Percentiles rank a stretch among this genome's conserved stretches.
phyloP scores from a whole-genome alignment of 2,888 invertebrate species.

The Caenorhabditis uteleia region DNA sequence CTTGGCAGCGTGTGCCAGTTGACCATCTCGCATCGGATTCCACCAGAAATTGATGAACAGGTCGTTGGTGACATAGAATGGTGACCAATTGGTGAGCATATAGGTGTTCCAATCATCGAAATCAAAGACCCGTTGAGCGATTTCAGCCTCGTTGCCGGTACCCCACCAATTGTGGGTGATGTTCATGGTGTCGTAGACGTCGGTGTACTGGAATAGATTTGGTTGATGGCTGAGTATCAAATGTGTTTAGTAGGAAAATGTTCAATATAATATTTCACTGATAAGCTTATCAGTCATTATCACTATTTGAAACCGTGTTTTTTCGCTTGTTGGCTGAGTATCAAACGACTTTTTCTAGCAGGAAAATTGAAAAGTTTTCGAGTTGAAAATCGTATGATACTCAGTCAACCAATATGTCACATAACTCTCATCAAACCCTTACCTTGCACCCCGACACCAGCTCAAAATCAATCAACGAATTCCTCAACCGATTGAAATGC shows the following conservation, averaged over 20 bases:
- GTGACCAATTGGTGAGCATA: slow-evolving; percentile 87
- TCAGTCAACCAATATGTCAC: no score
- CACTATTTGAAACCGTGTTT: no score
- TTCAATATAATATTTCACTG: no score
- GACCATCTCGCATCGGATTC: slow-evolving; percentile 58
- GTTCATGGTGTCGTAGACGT: slow-evolving; percentile 77
- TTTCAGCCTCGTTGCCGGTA: slow-evolving; percentile 76
- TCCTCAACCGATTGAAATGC: slow-evolving; percentile 86
- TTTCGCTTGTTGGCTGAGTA: no score
- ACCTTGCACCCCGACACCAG: slow-evolving; percentile 79
- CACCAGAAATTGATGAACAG: slow-evolving; percentile 68
- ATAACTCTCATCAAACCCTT: no score
- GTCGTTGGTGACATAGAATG: slow-evolving; percentile 82
- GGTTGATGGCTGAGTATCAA: no score
- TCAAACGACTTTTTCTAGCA: no score
- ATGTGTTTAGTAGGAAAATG: no score
- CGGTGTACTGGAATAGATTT: slow-evolving; percentile 33
- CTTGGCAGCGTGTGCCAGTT: slow-evolving; percentile 49
- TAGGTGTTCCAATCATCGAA: slow-evolving; percentile 96
- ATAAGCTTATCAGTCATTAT: no score
- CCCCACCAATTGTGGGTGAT: slow-evolving; percentile 98
- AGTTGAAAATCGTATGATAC: no score
- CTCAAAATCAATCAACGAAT: slow-evolving; percentile 81
- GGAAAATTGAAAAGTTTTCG: no score
- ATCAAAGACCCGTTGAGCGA: slow-evolving; percentile 76